Conservation (phyloP, 1,140 invertebrate genomes). For the Magallana ariakensis region DNA sequence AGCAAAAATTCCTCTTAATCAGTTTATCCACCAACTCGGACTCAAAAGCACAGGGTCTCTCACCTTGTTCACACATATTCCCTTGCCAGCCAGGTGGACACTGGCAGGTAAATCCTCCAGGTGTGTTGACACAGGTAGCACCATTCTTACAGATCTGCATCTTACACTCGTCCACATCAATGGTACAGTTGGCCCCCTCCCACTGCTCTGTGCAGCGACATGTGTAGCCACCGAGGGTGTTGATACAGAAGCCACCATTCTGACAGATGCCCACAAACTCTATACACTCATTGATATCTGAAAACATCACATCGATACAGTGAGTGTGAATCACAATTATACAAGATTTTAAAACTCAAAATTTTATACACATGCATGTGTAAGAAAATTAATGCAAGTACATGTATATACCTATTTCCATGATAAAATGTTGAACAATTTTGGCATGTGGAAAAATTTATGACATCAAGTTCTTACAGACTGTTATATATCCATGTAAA, state of each 20-base stretch:
- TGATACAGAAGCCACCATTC: constrained; percentile 67
- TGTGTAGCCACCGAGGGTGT: constrained; percentile 63
- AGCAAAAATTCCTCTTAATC: background rate
- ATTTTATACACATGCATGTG: too few species aligned
- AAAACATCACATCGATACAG: background rate
- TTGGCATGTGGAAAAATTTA: too few species aligned
- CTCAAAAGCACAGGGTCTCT: background rate
- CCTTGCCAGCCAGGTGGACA: constrained; percentile 42
- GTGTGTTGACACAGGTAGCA: constrained; percentile 78
- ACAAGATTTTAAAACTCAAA: too few species aligned
- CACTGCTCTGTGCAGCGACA: constrained; percentile 66
- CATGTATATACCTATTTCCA: too few species aligned
- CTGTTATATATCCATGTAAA: too few species aligned
- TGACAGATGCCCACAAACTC: constrained; percentile 63
- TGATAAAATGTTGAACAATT: too few species aligned
- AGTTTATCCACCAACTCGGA: background rate
- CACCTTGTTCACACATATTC: constrained; percentile 43
- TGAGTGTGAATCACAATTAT: background rate
- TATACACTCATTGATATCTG: constrained; percentile 72
- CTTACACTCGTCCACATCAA: constrained; percentile 57
- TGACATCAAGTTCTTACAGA: too few species aligned
- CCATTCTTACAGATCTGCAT: constrained; percentile 83
- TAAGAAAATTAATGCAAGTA: too few species aligned
- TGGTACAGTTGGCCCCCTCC: constrained; percentile 62
- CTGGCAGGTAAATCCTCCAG: constrained; percentile 60